Base-by-base conservation (phyloP, 1,140 invertebrate species). In the Psix sp. region DNA sequence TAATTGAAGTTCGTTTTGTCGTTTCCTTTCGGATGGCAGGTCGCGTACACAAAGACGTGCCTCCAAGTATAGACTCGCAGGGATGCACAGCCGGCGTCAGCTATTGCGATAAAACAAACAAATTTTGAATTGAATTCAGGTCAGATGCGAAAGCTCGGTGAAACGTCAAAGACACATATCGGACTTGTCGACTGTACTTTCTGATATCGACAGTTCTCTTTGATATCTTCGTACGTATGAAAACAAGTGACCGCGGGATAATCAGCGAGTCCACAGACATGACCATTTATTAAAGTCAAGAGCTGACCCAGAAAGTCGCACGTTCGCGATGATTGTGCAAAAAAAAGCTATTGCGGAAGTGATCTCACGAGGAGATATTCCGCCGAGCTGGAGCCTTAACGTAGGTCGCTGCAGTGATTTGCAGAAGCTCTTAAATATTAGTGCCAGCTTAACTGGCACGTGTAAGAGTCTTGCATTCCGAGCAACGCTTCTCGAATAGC, bases 191-290 rank as follows among this genome's bases (percentile, higher is more conserved):
- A 42, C 35, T 13, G 20, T n/a, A 38, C 39, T 40, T 54, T 14
- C 70, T 66, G 62, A 74, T 74, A 74, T 66, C 49, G 70, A 66
- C 62, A 62, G 36, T 6, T 68, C 63, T 63, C 63, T 74, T 68
- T 74, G 51, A 57, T 40, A 59, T 49, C 57, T 36, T 13, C 17
- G 17, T 29, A 38, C 13, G 31, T 60, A 68, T 46, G 51, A 66
- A 59, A 63, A 67, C 72, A 56, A 63, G 51, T 74, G 63, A 74
- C 57, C 57, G 56, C 59, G n/a, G 43, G 26, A 51, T 38, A 63
- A 67, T 63, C 57, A 59, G 33, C 29, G 54, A 21, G 20, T 18
- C 38, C 46, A 33, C 21, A 24, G 9, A 24, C 33, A 43, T 15
- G 10, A 39, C 38, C 36, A 51, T 35, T 67, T 57, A 74, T 73